Evolutionary conservation across 2,797 vertebrate species (phyloP), one percentile per base, ranked within the genome.

Genomic region (Selene dorsalis): DNA sequence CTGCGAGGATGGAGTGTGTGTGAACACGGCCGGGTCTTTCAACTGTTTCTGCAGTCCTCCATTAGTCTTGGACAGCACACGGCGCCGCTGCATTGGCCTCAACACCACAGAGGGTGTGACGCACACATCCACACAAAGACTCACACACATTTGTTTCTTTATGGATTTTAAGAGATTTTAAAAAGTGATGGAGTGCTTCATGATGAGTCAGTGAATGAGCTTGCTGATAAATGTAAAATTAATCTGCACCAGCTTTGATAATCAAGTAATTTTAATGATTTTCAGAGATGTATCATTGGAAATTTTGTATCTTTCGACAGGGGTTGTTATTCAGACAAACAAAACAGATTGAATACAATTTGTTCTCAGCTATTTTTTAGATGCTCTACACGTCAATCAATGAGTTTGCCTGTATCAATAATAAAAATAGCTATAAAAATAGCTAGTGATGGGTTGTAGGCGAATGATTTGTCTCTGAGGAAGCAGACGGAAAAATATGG

Each of bases 11-110:
- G 95, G 95, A 52, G 90, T 5, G 6, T 96, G 95, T 56, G 89
- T 96, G 82, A 96, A 96, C 90, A 95, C 93, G 0, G 87, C 86
- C 0, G 95, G 95, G 20, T 95, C 95, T 18, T 95, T 94, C 85
- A 93, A 93, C 91, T 96, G 95, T 80, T 96, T 96, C 94, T 96
- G 95, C 83, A 93, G 88, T 58, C 94, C 94, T 30, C 94, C 94
- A 0, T 83, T 95, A 47, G 89, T 95, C 45, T 85, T 95, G 82
- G 95, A 96, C 85, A 63, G 59, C 73, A 91, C 94, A 0, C 79
- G 83, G 7, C 90, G 65, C 2, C 94, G 87, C 75, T 96, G 95
- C 83, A 80, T 94, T 39, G 62, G 84, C 64, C 43, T 89, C 74
- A 95, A 95, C 84, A 75, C 45, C 63, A 94, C 93, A 50, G 93